phyloP scores from a whole-genome alignment of 2,113 vertebrate genomes.

The Xiphophorus maculatus region DNA sequence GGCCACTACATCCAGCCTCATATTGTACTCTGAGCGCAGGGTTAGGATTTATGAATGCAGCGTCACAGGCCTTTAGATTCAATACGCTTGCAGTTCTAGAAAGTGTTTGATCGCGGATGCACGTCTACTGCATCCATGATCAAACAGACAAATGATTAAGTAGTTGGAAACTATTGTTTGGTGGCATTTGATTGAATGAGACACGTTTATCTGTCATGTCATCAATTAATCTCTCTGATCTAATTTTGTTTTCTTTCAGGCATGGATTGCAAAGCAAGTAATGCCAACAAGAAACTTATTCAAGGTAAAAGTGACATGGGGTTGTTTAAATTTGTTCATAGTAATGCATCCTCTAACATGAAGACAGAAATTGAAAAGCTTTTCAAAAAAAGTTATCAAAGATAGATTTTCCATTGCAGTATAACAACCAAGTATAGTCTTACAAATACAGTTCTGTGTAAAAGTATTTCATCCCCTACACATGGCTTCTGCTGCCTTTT shows the following conservation, averaged over 20 bases:
- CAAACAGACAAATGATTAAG: too few relatives aligned
- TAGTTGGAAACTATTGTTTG: background rate
- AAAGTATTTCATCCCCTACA: background rate
- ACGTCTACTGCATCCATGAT: too few relatives aligned
- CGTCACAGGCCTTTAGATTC: background rate
- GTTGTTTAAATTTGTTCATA: background rate
- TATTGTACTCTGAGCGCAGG: background rate
- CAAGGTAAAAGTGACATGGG: conserved; percentile 85
- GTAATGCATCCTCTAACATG: too few relatives aligned
- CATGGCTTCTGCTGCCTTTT: background rate
- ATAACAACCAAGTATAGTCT: background rate
- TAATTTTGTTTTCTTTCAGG: conserved; percentile 70
- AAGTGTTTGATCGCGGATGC: too few relatives aligned
- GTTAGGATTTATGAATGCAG: background rate
- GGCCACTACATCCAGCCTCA: background rate
- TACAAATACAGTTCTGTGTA: background rate
- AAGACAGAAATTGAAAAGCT: too few relatives aligned
- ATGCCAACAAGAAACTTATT: conserved; percentile 86
- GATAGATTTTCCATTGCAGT: background rate
- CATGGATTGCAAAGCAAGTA: conserved; percentile 87
- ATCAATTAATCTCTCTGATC: background rate
- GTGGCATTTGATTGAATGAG: too few relatives aligned
- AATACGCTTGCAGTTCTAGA: background rate
- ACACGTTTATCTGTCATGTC: too few relatives aligned
- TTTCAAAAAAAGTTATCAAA: too few relatives aligned